Percentiles rank a stretch among this genome's conserved stretches.
phyloP scores from a whole-genome alignment of 2,797 vertebrate species.

The Cossypha niveicapilla region DNA sequence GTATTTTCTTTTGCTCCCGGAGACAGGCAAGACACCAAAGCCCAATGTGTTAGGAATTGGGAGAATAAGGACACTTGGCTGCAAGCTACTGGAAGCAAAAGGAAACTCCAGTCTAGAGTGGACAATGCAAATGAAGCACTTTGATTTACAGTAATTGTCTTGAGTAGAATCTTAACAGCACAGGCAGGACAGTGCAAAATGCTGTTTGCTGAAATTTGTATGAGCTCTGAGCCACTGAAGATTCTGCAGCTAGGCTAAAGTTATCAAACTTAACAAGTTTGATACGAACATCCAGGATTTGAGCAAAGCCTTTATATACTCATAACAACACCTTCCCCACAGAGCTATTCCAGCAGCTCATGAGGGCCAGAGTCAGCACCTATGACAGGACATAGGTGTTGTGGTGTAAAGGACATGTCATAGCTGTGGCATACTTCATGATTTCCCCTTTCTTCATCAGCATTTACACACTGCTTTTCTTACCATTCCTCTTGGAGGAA shows the following conservation, averaged over 20 bases:
- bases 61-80: not conserved
- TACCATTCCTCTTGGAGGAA: not conserved
- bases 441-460: not conserved
- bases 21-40: not conserved
- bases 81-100: not conserved
- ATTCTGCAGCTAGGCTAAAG: not conserved
- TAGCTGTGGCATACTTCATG: fast-evolving
- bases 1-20: not conserved
- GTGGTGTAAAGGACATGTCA: not conserved
- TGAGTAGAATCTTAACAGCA: not conserved
- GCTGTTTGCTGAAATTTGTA: not conserved
- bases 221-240: not conserved
- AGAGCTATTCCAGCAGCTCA: not conserved
- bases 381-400: fast-evolving
- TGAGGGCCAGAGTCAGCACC: not conserved
- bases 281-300: not conserved
- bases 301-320: not conserved
- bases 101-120: not conserved
- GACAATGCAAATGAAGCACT: not conserved
- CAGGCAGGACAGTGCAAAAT: not conserved
- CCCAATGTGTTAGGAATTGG: not conserved
- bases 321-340: not conserved
- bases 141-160: not conserved
- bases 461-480: not conserved
- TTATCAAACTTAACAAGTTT: not conserved